Evolutionary conservation across 2,113 vertebrate genomes (phyloP).

Genomic region (Empidonax alnorum): DNA sequence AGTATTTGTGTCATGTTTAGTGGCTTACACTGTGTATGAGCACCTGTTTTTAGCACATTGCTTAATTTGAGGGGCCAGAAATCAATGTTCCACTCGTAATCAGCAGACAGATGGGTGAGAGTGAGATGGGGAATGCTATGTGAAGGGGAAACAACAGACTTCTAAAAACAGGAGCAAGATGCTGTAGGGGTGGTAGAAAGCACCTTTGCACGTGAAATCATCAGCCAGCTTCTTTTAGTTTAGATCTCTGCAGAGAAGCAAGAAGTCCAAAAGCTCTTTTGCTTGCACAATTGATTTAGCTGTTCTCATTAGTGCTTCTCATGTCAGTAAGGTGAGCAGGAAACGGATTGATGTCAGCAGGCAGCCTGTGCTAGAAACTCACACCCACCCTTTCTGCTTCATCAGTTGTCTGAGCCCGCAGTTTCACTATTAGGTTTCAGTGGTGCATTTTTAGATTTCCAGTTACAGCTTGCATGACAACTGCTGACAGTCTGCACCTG

Average conservation of each 20-base stretch:
- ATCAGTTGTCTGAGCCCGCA: constrained; percentile 60
- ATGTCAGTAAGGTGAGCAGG: constrained; percentile 56
- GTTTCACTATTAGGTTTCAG: constrained; percentile 76
- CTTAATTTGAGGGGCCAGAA: background rate
- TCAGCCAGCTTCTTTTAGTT: background rate
- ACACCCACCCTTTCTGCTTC: constrained; percentile 73
- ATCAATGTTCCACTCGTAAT: background rate
- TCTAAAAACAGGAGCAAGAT: background rate
- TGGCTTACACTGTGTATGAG: background rate
- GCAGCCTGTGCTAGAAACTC: constrained; percentile 42
- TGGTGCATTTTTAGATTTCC: constrained; percentile 72
- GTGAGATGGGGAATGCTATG: background rate
- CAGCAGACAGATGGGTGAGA: background rate
- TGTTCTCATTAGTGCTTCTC: constrained; percentile 3
- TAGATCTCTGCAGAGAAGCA: background rate
- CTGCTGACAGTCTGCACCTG: background rate
- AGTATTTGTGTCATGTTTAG: background rate
- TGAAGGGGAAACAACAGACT: background rate
- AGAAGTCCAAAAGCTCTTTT: background rate
- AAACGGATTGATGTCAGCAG: constrained; percentile 42
- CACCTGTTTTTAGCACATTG: background rate
- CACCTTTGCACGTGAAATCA: background rate
- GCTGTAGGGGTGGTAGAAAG: background rate
- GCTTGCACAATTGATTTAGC: background rate
- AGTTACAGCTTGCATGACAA: constrained; percentile 66